Evolutionary conservation across 2,113 vertebrate species (phyloP).

Genomic region (Pollachius pollachius): DNA sequence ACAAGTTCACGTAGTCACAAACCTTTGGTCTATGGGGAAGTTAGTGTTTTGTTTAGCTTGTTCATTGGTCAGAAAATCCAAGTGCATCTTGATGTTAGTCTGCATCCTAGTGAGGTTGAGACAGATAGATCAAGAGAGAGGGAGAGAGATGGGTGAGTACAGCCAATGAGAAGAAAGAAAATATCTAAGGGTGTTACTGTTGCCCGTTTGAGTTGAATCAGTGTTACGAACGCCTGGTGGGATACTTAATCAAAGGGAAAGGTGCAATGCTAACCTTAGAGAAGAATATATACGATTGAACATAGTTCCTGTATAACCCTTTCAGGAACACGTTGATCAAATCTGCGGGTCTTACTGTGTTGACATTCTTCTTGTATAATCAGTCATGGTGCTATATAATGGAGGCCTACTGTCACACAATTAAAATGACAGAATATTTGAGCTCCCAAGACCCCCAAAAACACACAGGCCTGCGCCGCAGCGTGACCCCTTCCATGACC

Average conservation of each 20-base stretch:
- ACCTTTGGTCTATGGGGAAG: conserved; percentile 49
- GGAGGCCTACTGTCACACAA: conserved; percentile 42
- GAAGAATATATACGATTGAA: conserved; percentile 49
- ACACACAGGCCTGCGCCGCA: conserved; percentile 36
- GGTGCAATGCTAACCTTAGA: conserved; percentile 60
- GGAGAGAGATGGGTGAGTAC: conserved; percentile 11
- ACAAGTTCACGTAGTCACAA: conserved; percentile 42
- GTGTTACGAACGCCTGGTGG: conserved; percentile 36
- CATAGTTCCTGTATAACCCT: conserved; percentile 39
- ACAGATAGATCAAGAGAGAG: conserved; percentile 11
- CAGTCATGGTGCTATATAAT: conserved; percentile 59
- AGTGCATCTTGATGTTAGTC: conserved; percentile 69
- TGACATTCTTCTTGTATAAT: conserved; percentile 38
- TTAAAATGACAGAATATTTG: conserved; percentile 38
- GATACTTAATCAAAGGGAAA: conserved; percentile 49
- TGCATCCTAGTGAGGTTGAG: conserved; percentile 25
- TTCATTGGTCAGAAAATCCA: conserved; percentile 65
- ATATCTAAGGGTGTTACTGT: conserved; percentile 38
- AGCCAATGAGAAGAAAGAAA: conserved; percentile 15
- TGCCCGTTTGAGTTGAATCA: conserved; percentile 20
- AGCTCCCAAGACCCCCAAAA: conserved; percentile 51
- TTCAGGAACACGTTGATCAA: conserved; percentile 30
- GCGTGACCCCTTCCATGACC: conserved; percentile 26
- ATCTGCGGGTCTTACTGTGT: conserved; percentile 44
- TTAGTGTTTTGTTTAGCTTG: conserved; percentile 56